Percentiles rank a stretch among this genome's conserved stretches.
Evolutionary conservation across 2,888 invertebrate genomes (phyloP).

Genomic region (Spodoptera exigua): DNA sequence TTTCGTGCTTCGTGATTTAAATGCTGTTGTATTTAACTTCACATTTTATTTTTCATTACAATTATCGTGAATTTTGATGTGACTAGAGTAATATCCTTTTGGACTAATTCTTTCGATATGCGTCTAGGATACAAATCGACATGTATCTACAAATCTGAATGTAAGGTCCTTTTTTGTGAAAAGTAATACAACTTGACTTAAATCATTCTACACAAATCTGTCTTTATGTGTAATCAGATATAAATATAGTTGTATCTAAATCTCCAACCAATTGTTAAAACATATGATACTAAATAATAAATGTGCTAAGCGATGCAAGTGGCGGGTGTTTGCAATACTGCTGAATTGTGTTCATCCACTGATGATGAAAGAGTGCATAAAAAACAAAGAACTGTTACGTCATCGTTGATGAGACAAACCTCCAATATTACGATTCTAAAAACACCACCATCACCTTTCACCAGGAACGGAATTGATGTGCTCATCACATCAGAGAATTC

Average conservation of each 20-base stretch:
- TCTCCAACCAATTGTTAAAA: constrained; percentile 6
- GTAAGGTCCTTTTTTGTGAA: constrained; percentile 15
- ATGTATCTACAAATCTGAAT: constrained; percentile 12
- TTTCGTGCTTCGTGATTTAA: constrained; percentile 11
- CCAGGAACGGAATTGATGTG: too few species aligned
- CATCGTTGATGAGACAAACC: constrained; percentile 15
- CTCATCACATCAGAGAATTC: constrained; percentile 19
- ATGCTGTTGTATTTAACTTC: constrained; percentile 6
- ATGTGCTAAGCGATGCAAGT: constrained; percentile 2
- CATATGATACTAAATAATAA: constrained; percentile 6
- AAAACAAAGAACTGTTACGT: constrained; percentile 26
- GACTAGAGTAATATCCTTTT: constrained; percentile 13
- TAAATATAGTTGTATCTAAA: constrained; percentile 16
- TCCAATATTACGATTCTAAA: constrained; percentile 15
- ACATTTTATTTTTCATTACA: constrained; percentile 10
- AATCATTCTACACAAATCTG: constrained; percentile 6
- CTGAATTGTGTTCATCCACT: constrained; percentile 31
- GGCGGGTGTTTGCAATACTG: constrained; percentile 24
- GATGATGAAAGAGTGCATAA: constrained; percentile 30
- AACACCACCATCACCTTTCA: constrained; percentile 14
- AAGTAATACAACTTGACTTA: constrained; percentile 14
- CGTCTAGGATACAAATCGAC: constrained; percentile 15
- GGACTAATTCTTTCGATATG: constrained; percentile 7
- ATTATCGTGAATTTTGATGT: too few species aligned
- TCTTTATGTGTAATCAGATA: constrained; percentile 11